These are phyloP conservation scores for Alviniconcha marisindica DNA, from an alignment of 1,140 invertebrate species.

Conservation along the genomic window DNA sequence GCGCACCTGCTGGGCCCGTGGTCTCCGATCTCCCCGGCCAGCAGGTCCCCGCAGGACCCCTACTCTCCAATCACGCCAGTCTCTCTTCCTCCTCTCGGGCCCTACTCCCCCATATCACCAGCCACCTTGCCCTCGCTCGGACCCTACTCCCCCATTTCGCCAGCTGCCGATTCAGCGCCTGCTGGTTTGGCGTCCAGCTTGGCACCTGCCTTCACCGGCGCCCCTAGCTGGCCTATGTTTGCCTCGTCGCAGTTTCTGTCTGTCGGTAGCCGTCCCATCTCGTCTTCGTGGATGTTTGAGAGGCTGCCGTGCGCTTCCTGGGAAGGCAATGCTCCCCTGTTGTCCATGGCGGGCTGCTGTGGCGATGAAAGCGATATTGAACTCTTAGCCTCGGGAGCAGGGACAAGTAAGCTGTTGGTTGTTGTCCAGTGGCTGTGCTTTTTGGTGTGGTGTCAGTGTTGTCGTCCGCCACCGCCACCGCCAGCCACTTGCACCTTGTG, in stretches of 20 bases:
- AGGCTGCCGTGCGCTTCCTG: not conserved
- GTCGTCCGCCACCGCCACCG: slow-evolving; percentile 1
- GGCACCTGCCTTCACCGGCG: no score
- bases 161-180: not conserved
- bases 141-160: slow-evolving; percentile 6
- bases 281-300: no score
- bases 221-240: no score
- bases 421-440: slow-evolving; percentile 16
- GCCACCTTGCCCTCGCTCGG: not conserved
- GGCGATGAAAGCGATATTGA: not conserved
- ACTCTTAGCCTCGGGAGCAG: not conserved
- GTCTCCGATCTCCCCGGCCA: not conserved
- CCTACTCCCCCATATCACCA: slow-evolving; percentile 8
- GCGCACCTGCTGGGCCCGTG: not conserved
- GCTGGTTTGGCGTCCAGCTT: no score
- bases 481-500: not conserved
- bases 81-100: not conserved
- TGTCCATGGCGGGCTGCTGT: not conserved
- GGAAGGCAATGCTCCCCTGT: not conserved
- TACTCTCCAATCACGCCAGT: not conserved
- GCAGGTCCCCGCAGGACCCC: not conserved
- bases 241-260: not conserved
- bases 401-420: slow-evolving; percentile 15
- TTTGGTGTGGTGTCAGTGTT: not conserved
- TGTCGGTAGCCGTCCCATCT: not conserved